Percentiles rank a stretch among this genome's conserved stretches.
These are phyloP conservation scores for Lagopus muta DNA, from an alignment of 2,113 vertebrate species.

Conservation along the genomic window DNA sequence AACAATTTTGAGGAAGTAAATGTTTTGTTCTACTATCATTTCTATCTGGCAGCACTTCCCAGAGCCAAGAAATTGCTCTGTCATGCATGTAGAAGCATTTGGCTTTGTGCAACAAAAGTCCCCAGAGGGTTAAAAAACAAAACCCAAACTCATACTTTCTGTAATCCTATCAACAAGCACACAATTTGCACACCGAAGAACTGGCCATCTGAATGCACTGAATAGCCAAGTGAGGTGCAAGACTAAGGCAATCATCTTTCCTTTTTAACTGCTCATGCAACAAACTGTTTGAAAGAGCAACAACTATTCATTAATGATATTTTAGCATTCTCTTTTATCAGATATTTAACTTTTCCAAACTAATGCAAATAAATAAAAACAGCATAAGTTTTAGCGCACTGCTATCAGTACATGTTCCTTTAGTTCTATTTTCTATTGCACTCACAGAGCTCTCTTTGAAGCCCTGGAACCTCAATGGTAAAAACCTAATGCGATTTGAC, in stretches of 20 bases:
- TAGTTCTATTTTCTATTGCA: slow-evolving; percentile 8
- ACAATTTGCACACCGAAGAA: slow-evolving; percentile 19
- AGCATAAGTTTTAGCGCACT: neutral
- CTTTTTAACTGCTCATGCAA: neutral
- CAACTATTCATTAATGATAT: slow-evolving; percentile 18
- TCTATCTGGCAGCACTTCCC: slow-evolving; percentile 49
- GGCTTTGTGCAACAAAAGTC: slow-evolving; percentile 41
- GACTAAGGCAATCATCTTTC: neutral
- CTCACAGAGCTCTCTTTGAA: neutral
- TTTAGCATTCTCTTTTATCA: slow-evolving; percentile 23
- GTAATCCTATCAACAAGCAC: slow-evolving; percentile 39
- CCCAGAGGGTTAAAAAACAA: slow-evolving; percentile 22
- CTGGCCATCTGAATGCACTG: slow-evolving; percentile 18
- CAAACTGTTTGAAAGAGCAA: slow-evolving; percentile 36
- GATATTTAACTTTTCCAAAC: slow-evolving; percentile 10
- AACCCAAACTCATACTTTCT: neutral
- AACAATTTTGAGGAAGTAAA: slow-evolving; percentile 40
- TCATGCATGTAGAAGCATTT: slow-evolving; percentile 45
- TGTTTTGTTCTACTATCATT: slow-evolving; percentile 53
- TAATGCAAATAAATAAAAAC: neutral
- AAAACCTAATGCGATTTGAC: slow-evolving; percentile 23
- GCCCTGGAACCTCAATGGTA: neutral
- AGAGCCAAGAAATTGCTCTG: slow-evolving; percentile 16
- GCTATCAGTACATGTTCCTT: neutral
- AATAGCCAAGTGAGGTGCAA: slow-evolving; percentile 1